phyloP scores from a whole-genome alignment of 2,888 invertebrate genomes.

The Dorcus hopei region DNA sequence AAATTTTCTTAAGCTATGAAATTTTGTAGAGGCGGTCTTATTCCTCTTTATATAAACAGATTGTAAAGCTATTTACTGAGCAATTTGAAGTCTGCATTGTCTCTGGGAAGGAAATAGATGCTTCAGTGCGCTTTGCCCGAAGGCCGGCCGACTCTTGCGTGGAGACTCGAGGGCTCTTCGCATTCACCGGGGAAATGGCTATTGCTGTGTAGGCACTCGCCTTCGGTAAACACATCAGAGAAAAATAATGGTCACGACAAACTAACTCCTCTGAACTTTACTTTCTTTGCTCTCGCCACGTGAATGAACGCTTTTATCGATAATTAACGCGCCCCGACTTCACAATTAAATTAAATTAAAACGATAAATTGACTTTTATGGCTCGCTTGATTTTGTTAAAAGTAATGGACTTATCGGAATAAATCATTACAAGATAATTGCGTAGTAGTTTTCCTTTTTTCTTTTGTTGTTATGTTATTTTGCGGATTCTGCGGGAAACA shows the following conservation, averaged over 20 bases:
- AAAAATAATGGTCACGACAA: constrained; percentile 21
- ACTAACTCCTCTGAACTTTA: constrained; percentile 6
- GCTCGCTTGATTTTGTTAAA: too few species aligned
- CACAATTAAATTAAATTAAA: constrained; percentile 5
- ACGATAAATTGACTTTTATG: too few species aligned
- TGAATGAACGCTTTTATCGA: constrained; percentile 7
- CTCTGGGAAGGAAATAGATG: constrained; percentile 25
- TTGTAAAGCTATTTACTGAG: constrained; percentile 30
- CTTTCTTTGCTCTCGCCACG: not conserved
- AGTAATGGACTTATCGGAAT: too few species aligned
- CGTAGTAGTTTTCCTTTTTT: too few species aligned
- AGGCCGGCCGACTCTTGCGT: constrained; percentile 24
- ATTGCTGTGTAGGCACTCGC: constrained; percentile 21
- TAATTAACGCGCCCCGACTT: constrained; percentile 15
- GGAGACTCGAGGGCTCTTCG: constrained; percentile 24
- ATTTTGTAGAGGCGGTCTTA: constrained; percentile 3
- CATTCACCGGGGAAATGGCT: constrained; percentile 27
- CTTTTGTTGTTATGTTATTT: too few species aligned
- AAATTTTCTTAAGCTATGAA: too few species aligned
- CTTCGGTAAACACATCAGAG: constrained; percentile 23
- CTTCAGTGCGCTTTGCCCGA: constrained; percentile 26
- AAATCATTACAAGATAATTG: not conserved
- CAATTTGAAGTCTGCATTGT: constrained; percentile 29
- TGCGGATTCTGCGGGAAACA: not conserved
- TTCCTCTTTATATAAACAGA: constrained; percentile 27